phyloP scores from a whole-genome alignment of 2,797 vertebrate species.

The Betta splendens region DNA sequence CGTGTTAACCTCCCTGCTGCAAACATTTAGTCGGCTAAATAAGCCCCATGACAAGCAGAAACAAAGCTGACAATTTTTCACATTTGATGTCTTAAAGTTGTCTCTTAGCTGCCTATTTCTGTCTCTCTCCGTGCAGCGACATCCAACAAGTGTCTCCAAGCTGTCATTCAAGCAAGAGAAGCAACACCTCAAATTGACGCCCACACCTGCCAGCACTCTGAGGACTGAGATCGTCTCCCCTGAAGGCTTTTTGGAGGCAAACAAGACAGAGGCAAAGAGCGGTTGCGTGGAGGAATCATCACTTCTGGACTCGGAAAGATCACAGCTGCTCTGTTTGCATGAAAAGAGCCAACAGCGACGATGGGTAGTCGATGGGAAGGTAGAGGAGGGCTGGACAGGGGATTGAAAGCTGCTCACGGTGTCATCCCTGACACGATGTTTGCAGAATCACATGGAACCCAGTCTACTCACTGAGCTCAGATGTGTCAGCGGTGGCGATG shows the following conservation, averaged over 20 bases:
- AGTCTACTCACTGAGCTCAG: background rate
- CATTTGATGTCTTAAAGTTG: slow-evolving; percentile 29
- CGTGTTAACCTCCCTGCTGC: slow-evolving; percentile 18
- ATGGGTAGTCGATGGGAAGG: background rate
- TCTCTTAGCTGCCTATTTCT: slow-evolving; percentile 29
- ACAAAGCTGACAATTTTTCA: slow-evolving; percentile 24
- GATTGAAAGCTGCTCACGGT: slow-evolving; percentile 24
- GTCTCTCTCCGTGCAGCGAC: background rate
- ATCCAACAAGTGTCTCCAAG: slow-evolving; percentile 58
- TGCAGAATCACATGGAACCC: background rate
- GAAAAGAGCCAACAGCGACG: slow-evolving; percentile 20
- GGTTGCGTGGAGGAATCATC: slow-evolving; percentile 17
- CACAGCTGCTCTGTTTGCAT: slow-evolving; percentile 23
- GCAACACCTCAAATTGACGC: slow-evolving; percentile 64
- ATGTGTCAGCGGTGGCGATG: slow-evolving; percentile 29
- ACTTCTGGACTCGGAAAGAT: slow-evolving; percentile 11
- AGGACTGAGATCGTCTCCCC: slow-evolving; percentile 44
- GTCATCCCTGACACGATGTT: background rate
- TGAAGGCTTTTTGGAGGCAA: slow-evolving; percentile 36
- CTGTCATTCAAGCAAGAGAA: slow-evolving; percentile 62
- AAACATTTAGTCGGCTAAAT: slow-evolving; percentile 4
- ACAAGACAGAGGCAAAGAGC: slow-evolving; percentile 34
- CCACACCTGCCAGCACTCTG: slow-evolving; percentile 54
- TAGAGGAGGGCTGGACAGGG: slow-evolving; percentile 18
- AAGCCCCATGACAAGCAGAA: slow-evolving; percentile 24